Conservation (phyloP, 2,888 invertebrate species). For the Bhutanitis thaidina region DNA sequence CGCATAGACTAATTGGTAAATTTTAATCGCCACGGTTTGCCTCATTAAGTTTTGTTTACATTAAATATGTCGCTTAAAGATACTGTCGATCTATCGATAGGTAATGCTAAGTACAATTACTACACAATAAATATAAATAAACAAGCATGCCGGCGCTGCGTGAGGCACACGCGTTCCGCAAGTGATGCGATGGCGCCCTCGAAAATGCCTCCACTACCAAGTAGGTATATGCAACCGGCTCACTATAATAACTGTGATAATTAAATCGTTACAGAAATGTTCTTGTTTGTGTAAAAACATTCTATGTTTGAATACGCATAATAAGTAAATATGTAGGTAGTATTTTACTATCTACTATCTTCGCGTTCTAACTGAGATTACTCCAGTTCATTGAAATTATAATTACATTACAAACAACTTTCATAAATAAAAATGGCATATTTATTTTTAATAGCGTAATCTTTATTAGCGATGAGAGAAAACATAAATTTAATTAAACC, state of each 20-base stretch:
- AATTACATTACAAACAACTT: neutral
- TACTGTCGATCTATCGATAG: conserved; percentile 31
- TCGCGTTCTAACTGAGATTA: neutral
- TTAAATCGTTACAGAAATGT: conserved; percentile 16
- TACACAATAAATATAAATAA: conserved; percentile 47
- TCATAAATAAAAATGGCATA: neutral
- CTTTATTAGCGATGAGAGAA: neutral
- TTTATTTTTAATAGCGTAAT: neutral
- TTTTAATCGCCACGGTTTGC: conserved; percentile 43
- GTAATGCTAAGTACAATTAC: conserved; percentile 47
- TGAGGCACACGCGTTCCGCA: conserved; percentile 56
- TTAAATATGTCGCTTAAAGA: conserved; percentile 22
- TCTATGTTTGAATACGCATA: neutral
- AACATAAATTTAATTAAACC: neutral
- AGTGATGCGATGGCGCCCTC: conserved; percentile 56
- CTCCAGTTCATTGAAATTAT: conserved; percentile 4
- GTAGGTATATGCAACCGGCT: conserved; percentile 22
- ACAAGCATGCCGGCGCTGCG: conserved; percentile 50
- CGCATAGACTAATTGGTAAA: conserved; percentile 51
- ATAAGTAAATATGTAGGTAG: neutral
- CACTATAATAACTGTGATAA: conserved; percentile 26
- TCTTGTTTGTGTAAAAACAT: neutral
- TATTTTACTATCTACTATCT: neutral
- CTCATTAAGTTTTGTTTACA: conserved; percentile 52
- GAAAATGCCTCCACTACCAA: conserved; percentile 28